Conservation (phyloP, 2,797 vertebrate species). For the Borostomias antarcticus region DNA sequence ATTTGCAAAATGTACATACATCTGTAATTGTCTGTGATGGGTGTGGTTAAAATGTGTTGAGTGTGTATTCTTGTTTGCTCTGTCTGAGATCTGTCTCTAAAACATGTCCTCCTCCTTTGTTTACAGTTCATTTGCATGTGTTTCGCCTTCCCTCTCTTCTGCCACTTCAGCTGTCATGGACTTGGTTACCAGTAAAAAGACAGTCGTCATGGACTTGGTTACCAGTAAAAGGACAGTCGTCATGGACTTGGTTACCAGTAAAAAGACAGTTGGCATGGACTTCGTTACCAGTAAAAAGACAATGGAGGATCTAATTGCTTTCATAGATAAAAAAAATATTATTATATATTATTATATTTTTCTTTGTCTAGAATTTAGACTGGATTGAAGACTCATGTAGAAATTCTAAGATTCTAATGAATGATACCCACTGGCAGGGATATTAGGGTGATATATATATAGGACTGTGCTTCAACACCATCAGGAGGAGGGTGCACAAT, state of each 20-base stretch:
- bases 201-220: slow-evolving; percentile 47
- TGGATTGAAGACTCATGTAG: too few relatives aligned
- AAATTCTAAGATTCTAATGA: too few relatives aligned
- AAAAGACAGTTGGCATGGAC: slow-evolving; percentile 34
- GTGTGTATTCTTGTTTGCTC: background rate
- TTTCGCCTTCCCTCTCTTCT: slow-evolving; percentile 62
- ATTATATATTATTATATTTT: too few relatives aligned
- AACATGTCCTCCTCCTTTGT: slow-evolving; percentile 19
- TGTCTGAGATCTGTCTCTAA: background rate
- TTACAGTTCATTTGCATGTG: slow-evolving; percentile 65
- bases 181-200: slow-evolving; percentile 58
- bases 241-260: slow-evolving; percentile 58
- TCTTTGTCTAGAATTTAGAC: too few relatives aligned
- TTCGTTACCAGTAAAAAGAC: slow-evolving; percentile 56
- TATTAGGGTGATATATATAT: too few relatives aligned
- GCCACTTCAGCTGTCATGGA: slow-evolving; percentile 52
- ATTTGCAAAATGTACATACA: too few relatives aligned
- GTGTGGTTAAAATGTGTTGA: background rate
- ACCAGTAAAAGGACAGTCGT: slow-evolving; percentile 46
- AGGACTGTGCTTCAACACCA: too few relatives aligned
- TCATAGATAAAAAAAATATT: background rate
- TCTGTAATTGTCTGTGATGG: background rate
- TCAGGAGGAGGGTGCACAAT: too few relatives aligned
- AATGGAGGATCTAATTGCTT: background rate
- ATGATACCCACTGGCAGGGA: too few relatives aligned